Evolutionary conservation across 2,797 vertebrate genomes (phyloP).

Genomic region (Thripadectes ignobilis): DNA sequence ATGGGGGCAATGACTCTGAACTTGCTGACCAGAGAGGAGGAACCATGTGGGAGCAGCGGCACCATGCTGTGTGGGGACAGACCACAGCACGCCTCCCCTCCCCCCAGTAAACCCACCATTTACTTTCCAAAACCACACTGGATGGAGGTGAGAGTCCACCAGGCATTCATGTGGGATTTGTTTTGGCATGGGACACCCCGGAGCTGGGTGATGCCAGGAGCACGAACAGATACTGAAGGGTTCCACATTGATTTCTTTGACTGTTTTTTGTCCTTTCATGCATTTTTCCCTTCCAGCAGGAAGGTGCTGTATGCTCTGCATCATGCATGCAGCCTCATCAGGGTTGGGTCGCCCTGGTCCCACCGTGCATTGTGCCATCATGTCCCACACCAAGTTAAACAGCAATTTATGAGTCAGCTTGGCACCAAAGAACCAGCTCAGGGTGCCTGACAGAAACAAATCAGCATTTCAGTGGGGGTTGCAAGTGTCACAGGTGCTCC

Average conservation of each 20-base stretch:
- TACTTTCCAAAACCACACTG: not conserved
- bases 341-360: accelerated
- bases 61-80: accelerated
- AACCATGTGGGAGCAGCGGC: accelerated
- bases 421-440: not conserved
- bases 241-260: not conserved
- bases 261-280: not conserved
- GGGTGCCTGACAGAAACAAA: not conserved
- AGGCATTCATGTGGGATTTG: not conserved
- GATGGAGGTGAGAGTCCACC: not conserved
- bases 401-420: accelerated
- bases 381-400: not conserved
- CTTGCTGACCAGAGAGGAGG: not conserved
- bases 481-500: not conserved
- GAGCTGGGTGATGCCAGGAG: not conserved
- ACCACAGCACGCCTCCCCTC: not conserved
- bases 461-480: not conserved
- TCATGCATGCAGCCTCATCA: accelerated
- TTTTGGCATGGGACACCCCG: not conserved
- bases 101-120: not conserved
- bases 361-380: accelerated
- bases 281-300: not conserved
- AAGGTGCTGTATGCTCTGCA: not conserved
- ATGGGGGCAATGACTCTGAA: not conserved
- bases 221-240: not conserved